Conservation (phyloP, 2,113 vertebrate genomes). For the Xenopus borealis region DNA sequence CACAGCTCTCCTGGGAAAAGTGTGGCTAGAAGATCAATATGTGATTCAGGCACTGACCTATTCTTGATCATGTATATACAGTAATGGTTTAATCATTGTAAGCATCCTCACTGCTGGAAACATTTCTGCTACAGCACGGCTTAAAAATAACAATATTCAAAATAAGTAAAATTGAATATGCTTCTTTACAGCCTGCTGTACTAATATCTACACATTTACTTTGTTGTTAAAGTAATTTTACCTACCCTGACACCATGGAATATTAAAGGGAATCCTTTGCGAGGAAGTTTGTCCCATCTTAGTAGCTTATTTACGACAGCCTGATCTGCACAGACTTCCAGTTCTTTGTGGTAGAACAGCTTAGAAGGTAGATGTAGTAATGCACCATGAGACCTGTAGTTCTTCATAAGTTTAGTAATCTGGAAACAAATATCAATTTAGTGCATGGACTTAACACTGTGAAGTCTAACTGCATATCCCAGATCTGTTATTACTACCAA, state of each 20-base stretch:
- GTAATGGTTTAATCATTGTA: no score
- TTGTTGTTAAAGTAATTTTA: neutral
- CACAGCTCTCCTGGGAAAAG: no score
- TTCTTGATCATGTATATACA: no score
- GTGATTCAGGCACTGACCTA: no score
- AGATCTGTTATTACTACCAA: no score
- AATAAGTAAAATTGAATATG: no score
- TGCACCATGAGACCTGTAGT: constrained; percentile 85
- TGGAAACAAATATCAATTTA: constrained; percentile 50
- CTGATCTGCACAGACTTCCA: constrained; percentile 73
- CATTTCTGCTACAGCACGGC: no score
- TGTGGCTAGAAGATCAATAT: no score
- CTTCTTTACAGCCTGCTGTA: no score
- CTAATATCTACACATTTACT: no score
- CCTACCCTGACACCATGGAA: constrained; percentile 89
- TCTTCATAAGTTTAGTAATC: constrained; percentile 91
- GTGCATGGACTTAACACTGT: neutral
- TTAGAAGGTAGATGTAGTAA: constrained; percentile 81
- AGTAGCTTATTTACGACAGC: constrained; percentile 71
- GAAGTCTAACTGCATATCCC: neutral
- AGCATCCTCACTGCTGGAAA: no score
- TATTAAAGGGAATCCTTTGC: constrained; percentile 83
- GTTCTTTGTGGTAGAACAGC: constrained; percentile 84
- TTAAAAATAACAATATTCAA: no score
- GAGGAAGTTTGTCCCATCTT: constrained; percentile 81